Evolutionary conservation across 2,113 vertebrate species (phyloP).

Genomic region (Triplophysa dalaica): DNA sequence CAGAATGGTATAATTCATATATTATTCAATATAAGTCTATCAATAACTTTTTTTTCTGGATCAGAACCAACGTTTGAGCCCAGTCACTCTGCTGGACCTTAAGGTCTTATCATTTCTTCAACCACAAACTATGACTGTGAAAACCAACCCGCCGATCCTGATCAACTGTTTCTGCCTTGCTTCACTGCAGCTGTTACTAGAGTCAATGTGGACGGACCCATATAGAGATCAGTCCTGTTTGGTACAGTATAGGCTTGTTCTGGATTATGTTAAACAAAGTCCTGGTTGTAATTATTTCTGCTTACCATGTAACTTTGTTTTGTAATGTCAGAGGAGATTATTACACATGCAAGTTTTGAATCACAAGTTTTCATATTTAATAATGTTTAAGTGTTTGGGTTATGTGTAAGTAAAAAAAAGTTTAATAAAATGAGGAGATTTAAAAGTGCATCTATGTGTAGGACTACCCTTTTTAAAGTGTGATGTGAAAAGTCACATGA

Average conservation of each 20-base stretch:
- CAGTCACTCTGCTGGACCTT: constrained; percentile 56
- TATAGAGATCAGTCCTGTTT: constrained; percentile 34
- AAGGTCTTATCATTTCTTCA: constrained; percentile 72
- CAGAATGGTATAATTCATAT: background rate
- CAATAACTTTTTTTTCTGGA: background rate
- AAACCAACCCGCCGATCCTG: constrained; percentile 67
- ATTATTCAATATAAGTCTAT: background rate
- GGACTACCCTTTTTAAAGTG: too few species aligned
- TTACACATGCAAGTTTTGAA: too few species aligned
- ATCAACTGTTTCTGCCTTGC: constrained; percentile 73
- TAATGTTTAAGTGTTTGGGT: too few species aligned
- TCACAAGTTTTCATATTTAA: too few species aligned
- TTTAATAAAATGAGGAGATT: too few species aligned
- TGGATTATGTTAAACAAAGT: background rate
- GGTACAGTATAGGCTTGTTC: too few species aligned
- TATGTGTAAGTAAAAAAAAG: too few species aligned
- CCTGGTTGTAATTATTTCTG: too few species aligned
- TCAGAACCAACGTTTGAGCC: constrained; percentile 33
- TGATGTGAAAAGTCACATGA: too few species aligned
- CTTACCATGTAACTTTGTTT: too few species aligned
- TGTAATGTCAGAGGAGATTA: too few species aligned
- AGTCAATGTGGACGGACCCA: constrained; percentile 68
- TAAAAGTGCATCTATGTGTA: too few species aligned
- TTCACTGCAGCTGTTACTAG: constrained; percentile 71
- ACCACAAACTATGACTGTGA: constrained; percentile 71